These are phyloP conservation scores for Psilopsiagon aurifrons DNA, from an alignment of 2,113 vertebrate species.

Conservation along the genomic window DNA sequence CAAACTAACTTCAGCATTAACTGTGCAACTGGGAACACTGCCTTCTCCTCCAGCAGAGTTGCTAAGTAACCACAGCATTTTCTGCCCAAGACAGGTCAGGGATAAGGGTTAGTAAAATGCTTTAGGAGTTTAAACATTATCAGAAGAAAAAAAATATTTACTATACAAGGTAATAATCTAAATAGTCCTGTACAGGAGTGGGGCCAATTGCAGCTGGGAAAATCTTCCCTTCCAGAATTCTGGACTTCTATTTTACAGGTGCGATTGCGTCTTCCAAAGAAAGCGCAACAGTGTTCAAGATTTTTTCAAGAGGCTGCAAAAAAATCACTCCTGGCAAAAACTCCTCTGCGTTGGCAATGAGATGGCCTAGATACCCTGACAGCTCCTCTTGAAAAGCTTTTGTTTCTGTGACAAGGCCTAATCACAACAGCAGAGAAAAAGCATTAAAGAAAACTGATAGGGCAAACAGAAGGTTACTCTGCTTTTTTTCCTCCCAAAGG, in stretches of 20 bases:
- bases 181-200: background rate
- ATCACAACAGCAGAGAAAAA: background rate
- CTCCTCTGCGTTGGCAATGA: background rate
- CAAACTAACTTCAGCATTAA: constrained; percentile 28
- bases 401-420: constrained; percentile 9
- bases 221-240: background rate
- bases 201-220: background rate
- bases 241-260: background rate
- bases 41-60: background rate
- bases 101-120: background rate
- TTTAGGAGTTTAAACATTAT: background rate
- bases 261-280: background rate
- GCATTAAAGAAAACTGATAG: background rate
- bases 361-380: constrained; percentile 10
- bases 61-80: constrained; percentile 28
- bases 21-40: background rate
- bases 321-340: constrained; percentile 4
- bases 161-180: background rate
- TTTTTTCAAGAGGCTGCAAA: background rate
- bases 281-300: fast-evolving
- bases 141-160: background rate
- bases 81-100: background rate
- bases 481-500: background rate
- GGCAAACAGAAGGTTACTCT: background rate
- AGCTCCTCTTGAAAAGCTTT: background rate